Conservation (phyloP, 2,888 invertebrate species). For the Teleogryllus oceanicus region DNA sequence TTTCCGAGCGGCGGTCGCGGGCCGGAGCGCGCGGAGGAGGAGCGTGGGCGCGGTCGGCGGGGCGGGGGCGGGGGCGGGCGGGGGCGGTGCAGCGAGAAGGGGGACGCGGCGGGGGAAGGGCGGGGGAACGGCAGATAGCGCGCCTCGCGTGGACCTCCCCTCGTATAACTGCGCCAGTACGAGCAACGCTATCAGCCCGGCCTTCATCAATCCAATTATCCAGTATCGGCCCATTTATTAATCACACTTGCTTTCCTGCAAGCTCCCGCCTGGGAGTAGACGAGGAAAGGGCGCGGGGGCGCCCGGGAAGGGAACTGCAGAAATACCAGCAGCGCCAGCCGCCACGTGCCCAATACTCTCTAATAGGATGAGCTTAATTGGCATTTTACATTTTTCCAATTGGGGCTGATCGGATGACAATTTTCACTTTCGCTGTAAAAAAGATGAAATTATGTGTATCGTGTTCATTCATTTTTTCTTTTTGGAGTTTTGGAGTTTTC, state of each 20-base stretch:
- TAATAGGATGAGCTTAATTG: conserved; percentile 5
- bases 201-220: conserved; percentile 18
- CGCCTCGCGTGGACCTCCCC: not conserved
- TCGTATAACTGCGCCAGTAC: not conserved
- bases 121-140: not conserved
- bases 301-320: not conserved
- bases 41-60: not conserved
- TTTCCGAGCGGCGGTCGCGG: not conserved
- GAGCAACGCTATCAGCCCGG: conserved; percentile 18
- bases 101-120: not conserved
- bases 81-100: not conserved
- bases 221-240: conserved; percentile 18
- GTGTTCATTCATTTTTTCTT: too few relatives aligned
- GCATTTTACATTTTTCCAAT: too few relatives aligned
- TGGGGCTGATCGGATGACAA: too few relatives aligned
- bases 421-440: too few relatives aligned
- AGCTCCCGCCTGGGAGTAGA: not conserved
- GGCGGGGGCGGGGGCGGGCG: not conserved
- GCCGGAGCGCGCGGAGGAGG: not conserved
- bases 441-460: too few relatives aligned
- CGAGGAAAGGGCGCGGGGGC: not conserved
- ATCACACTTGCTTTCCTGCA: conserved; percentile 18
- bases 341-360: not conserved
- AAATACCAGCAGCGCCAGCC: not conserved
- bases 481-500: too few relatives aligned